Evolutionary conservation across 2,888 invertebrate species (phyloP).

Genomic region (Ornithoptera alexandrae): DNA sequence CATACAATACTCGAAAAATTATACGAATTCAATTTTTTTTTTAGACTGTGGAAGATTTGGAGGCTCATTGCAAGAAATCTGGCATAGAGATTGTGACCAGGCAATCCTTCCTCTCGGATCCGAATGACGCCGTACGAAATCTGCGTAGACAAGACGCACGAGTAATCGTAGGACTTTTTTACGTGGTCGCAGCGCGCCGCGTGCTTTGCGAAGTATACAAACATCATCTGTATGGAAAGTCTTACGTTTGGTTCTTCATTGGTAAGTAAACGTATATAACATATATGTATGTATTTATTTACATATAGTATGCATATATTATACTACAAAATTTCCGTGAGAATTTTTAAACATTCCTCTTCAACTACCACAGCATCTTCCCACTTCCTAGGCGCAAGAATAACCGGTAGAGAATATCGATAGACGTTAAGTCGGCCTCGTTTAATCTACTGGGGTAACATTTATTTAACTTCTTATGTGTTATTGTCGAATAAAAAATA

Average conservation of each 20-base stretch:
- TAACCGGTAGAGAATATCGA: too few species aligned
- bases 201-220: constrained; percentile 98
- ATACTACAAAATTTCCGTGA: too few species aligned
- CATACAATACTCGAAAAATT: too few species aligned
- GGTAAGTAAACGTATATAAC: constrained; percentile 78
- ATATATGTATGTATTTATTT: too few species aligned
- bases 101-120: constrained; percentile 98
- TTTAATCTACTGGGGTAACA: too few species aligned
- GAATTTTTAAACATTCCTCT: too few species aligned
- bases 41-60: constrained; percentile 97
- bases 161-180: constrained; percentile 98
- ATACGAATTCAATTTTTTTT: neutral
- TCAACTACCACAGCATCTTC: too few species aligned
- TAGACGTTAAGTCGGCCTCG: too few species aligned
- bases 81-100: constrained; percentile 97
- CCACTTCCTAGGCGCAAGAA: too few species aligned
- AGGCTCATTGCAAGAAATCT: constrained; percentile 93
- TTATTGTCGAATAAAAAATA: too few species aligned
- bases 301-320: too few species aligned
- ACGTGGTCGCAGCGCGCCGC: constrained; percentile 96
- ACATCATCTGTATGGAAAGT: constrained; percentile 94
- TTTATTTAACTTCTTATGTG: too few species aligned
- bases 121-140: constrained; percentile 96
- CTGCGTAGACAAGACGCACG: constrained; percentile 96
- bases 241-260: constrained; percentile 99